Percentiles rank a stretch among this genome's conserved stretches.
These are phyloP conservation scores for Muscicapa striata DNA, from an alignment of 2,797 vertebrate genomes.

Conservation along the genomic window DNA sequence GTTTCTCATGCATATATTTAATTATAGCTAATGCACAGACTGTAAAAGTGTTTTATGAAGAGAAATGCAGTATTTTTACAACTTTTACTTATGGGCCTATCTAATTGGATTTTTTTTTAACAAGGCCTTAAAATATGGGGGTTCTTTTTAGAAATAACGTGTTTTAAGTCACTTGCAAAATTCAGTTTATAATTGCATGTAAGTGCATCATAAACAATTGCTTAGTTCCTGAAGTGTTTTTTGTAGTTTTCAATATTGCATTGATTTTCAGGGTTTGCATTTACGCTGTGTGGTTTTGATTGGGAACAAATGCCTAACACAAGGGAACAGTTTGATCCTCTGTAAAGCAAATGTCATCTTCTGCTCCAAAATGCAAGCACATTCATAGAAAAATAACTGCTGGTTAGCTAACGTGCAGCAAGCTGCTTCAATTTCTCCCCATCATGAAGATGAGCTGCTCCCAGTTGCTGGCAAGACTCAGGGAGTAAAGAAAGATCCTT, in stretches of 20 bases:
- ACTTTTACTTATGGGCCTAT: not conserved
- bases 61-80: not conserved
- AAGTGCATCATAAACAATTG: not conserved
- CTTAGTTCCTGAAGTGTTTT: not conserved
- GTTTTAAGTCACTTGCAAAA: not conserved
- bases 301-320: not conserved
- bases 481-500: not conserved
- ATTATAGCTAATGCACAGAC: not conserved
- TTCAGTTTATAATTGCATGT: not conserved
- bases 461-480: rapidly evolving
- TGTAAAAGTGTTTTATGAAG: not conserved
- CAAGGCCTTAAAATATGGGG: not conserved
- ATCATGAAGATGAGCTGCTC: rapidly evolving
- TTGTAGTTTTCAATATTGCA: not conserved
- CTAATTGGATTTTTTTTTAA: not conserved
- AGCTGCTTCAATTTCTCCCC: not conserved
- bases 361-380: not conserved
- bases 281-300: not conserved
- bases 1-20: not conserved
- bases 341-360: constrained; percentile 3
- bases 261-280: not conserved
- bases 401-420: not conserved
- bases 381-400: not conserved
- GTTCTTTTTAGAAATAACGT: not conserved
- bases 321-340: constrained; percentile 7